phyloP scores from a whole-genome alignment of 2,797 vertebrate genomes.

The Limnodromus scolopaceus region DNA sequence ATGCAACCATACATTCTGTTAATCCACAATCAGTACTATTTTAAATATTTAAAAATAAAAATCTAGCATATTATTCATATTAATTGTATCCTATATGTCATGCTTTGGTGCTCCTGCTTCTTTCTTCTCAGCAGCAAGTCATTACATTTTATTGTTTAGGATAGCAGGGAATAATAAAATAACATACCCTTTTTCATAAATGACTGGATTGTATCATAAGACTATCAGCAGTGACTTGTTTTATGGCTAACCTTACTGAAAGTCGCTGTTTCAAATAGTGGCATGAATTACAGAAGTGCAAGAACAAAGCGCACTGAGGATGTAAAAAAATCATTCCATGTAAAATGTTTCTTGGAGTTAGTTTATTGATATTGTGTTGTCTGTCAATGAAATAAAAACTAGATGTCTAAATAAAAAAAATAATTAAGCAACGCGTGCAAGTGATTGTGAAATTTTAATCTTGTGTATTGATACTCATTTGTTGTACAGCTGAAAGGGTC shows the following conservation, averaged over 20 bases:
- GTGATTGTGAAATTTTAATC: not conserved
- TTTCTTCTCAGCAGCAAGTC: not conserved
- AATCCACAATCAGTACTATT: not conserved
- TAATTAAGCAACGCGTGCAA: not conserved
- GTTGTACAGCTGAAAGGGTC: not conserved
- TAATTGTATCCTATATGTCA: not conserved
- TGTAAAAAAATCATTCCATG: not conserved
- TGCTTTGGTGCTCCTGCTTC: not conserved
- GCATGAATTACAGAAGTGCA: not conserved
- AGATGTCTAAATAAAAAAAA: not conserved
- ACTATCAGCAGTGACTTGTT: not conserved
- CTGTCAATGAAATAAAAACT: not conserved
- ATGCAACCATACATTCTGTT: not conserved
- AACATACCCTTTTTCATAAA: not conserved
- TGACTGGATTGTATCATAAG: not conserved
- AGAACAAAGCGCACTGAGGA: not conserved
- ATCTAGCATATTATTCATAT: not conserved
- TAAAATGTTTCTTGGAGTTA: conserved; percentile 1
- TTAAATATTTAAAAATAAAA: conserved; percentile 11
- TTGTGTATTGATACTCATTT: not conserved
- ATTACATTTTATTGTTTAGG: not conserved
- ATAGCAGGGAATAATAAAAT: conserved; percentile 10
- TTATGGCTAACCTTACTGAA: conserved; percentile 21
- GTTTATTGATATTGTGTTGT: not conserved
- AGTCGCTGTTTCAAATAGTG: not conserved